Evolutionary conservation across 2,888 invertebrate species (phyloP), one percentile per base, ranked within the genome.

Genomic region (Polyommatus icarus): DNA sequence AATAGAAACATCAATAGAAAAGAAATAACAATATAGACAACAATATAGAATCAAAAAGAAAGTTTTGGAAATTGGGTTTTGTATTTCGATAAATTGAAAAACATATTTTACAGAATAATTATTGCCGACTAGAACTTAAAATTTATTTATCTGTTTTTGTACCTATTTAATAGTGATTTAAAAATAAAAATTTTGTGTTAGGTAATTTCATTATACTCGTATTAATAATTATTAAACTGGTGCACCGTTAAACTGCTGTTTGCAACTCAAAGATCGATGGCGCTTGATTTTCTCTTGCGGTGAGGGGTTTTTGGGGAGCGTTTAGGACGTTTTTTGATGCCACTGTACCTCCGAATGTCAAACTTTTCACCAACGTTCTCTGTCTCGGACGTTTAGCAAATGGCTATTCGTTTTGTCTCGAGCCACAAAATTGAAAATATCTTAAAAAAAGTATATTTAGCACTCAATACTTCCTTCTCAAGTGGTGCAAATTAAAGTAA

Each of bases 271-370:
- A 24, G 24, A 61, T 20, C 61, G 61, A 61, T 61, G 61, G 61
- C 61, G 24, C 24, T 20, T 20, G 20, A 61, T 61, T 20, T 20
- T 61, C 61, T 61, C 24, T 61, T 24, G 61, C 24, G 61, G 24
- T 61, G 20, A 61, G 4, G 61, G 24, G 24, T 61, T 61, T 61
- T 61, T 61, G 24, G 61, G 24, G 61, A 61, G 61, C 61, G 20
- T 61, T 61, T 61, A 61, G 24, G 61, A 8, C 24, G 61, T 61
- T 61, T 61, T 61, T 61, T 12, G 20, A 61, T 61, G 20, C 61
- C 24, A 61, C 61, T 61, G 61, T 3, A 24, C 61, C 61, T 8
- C 57, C 61, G 4, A 61, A 61, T 61, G 61, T 61, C 61, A 61
- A 61, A 61, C 24, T 61, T 61, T 61, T 24, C 24, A 10, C 24